Evolutionary conservation across 2,113 vertebrate species (phyloP), one percentile per base, ranked within the genome.

Genomic region (Cyprichromis sp.): DNA sequence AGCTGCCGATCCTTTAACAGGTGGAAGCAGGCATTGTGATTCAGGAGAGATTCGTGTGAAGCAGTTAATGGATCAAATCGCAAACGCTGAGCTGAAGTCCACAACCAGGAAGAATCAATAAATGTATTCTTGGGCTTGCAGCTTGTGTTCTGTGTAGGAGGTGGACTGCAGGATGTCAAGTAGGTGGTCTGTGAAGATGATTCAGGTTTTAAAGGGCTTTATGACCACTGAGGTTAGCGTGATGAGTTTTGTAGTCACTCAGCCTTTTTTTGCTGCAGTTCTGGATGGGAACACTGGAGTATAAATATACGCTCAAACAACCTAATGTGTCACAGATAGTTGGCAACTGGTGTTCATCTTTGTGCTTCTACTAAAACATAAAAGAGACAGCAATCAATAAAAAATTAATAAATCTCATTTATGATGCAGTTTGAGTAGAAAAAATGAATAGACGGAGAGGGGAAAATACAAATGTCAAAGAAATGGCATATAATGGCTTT

Each of bases 31-130:
- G 13, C n/a, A 7, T n/a, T 12, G 53, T 19, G 86, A 83, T 81
- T 59, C 45, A 11, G 80, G 24, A 24, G 31, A 87, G 80, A 55
- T 73, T 38, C 71, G 31, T 53, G 38, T 85, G 87, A 91, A 57
- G 55, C 79, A 61, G 87, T 79, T 83, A 38, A 83, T 81, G 81
- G 81, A 88, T 92, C 92, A 88, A 86, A 93, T 86, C 26, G 38
- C 82, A 50, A 91, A 42, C 8, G 7, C 55, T 86, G 68, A 80
- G 83, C 47, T 88, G 13, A 81, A 81, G 86, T 84, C 83, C 82
- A 78, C 21, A 40, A 54, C 36, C 82, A 84, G 76, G 68, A 36
- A 47, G 87, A 80, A 86, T 89, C 47, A 29, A 63, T 86, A 45
- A 79, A 85, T 34, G 76, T 81, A 81, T 47, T 21, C 57, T 24